phyloP scores from a whole-genome alignment of 2,113 vertebrate species.

The Talpa occidentalis region DNA sequence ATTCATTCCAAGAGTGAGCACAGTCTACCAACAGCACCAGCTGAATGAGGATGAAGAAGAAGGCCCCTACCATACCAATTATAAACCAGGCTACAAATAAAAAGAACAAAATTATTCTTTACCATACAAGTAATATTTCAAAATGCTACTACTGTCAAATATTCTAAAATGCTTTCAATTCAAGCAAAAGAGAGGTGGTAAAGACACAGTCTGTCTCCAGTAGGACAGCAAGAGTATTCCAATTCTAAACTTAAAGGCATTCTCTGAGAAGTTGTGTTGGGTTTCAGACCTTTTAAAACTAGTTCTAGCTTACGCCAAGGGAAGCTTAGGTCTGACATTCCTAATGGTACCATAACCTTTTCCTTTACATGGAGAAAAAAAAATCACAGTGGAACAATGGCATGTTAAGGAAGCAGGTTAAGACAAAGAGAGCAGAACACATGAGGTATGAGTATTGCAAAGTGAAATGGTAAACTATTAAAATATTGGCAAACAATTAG shows the following conservation, averaged over 20 bases:
- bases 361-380: background rate
- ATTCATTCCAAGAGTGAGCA: slow-evolving; percentile 94
- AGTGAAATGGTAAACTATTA: slow-evolving; percentile 31
- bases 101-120: slow-evolving; percentile 41
- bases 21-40: slow-evolving; percentile 94
- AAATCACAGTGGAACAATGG: background rate
- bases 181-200: background rate
- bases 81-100: slow-evolving; percentile 90
- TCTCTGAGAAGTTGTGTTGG: background rate
- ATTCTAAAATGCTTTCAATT: slow-evolving; percentile 26
- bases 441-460: slow-evolving; percentile 6
- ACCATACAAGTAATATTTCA: background rate
- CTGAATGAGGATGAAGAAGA: slow-evolving; percentile 95
- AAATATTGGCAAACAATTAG: slow-evolving; percentile 37
- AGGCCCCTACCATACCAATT: slow-evolving; percentile 89
- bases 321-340: background rate
- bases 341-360: background rate
- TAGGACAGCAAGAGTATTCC: background rate
- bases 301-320: background rate
- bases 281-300: slow-evolving; percentile 41
- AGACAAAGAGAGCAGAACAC: background rate
- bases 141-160: background rate
- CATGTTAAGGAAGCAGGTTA: background rate
- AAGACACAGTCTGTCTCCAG: background rate
- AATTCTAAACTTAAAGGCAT: slow-evolving; percentile 41